These are phyloP conservation scores for Brachionus paranguensis DNA, from an alignment of 1,140 invertebrate species.

Conservation along the genomic window DNA sequence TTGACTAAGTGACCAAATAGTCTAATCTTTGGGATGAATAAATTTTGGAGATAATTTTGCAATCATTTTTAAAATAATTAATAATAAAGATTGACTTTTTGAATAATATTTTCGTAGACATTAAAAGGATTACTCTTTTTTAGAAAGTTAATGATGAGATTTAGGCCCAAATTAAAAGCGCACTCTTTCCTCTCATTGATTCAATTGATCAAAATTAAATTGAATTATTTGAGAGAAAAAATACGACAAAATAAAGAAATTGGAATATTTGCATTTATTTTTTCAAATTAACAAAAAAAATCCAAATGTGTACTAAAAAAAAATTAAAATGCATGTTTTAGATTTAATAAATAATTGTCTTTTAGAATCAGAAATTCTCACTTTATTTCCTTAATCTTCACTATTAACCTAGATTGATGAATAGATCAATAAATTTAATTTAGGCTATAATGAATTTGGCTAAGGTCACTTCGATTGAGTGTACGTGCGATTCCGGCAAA, in stretches of 20 bases:
- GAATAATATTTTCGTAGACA: constrained; percentile 27
- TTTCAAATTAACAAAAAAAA: neutral
- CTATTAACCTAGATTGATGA: neutral
- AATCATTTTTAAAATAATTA: constrained; percentile 25
- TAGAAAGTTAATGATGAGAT: constrained; percentile 16
- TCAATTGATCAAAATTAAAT: neutral
- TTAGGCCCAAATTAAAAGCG: neutral
- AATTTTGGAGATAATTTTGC: constrained; percentile 12
- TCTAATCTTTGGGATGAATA: neutral
- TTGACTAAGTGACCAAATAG: constrained; percentile 29
- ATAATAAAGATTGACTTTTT: constrained; percentile 34
- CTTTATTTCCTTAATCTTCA: neutral
- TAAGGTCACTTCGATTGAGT: neutral
- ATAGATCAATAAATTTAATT: neutral
- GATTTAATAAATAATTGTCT: neutral
- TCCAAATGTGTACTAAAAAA: neutral
- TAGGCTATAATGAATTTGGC: neutral
- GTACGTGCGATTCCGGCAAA: neutral
- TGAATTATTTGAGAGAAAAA: neutral
- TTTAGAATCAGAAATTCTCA: neutral
- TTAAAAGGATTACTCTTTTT: neutral
- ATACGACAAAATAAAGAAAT: neutral
- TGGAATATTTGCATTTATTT: neutral
- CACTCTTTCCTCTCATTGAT: neutral
- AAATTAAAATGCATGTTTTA: neutral